Base-by-base conservation (phyloP, 2,888 invertebrate species). In the Drosophila colorata region DNA sequence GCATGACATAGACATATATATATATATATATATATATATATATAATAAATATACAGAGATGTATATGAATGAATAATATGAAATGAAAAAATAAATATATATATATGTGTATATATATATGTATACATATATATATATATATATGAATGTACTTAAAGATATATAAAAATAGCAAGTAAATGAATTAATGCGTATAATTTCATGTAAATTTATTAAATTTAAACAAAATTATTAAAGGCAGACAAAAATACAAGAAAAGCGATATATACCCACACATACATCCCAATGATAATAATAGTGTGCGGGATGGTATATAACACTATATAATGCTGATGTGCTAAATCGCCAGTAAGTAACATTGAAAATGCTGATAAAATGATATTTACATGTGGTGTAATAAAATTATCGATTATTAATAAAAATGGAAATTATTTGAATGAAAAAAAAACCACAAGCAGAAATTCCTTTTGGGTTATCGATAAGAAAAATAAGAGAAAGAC, bases 351-450 rank as follows among this genome's bases (percentile, higher is more conserved):
- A 38, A 56, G 52, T 33, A 46, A 69, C 44, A 80, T 48, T 64
- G 58, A 61, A 56, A 51, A 69, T 71, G 85, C 80, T 80, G 80
- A 80, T 86, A 57, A 87, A 82, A 72, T 66, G 77, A 87, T 87
- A 86, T 82, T 86, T 82, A 75, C 73, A 88, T 88, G 88, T 88
- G 88, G 87, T 83, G 80, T 83, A 88, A 83, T 80, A 69, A 73
- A 77, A 86, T 83, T 80, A 83, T 83, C 82, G 74, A 85, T 80
- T 80, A 87, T 80, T 68, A 85, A 79, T 83, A 78, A 78, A 73
- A 73, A 73, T 48, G 35, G 57, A 69, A 73, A 80, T 79, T 76
- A 80, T 88, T 80, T 80, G 69, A 83, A 77, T 43, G 67, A 65
- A 66, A 78, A 61, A 57, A 63, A 9, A 9, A 25, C 8, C 28